Conservation (phyloP, 2,888 invertebrate species). For the Punctoribates punctum region DNA sequence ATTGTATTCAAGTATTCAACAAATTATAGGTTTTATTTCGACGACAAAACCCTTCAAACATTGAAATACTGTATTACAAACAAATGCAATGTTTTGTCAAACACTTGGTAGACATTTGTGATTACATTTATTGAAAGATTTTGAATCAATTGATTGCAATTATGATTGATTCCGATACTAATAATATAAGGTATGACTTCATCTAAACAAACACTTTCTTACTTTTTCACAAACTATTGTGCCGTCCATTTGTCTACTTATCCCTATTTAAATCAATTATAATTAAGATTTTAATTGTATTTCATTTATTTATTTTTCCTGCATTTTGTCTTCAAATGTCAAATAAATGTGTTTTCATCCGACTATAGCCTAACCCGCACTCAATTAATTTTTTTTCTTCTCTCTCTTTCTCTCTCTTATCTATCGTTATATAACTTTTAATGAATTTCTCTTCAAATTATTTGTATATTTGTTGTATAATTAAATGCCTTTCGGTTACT, state of each 20-base stretch:
- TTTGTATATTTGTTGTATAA: too few relatives aligned
- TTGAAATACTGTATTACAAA: background rate
- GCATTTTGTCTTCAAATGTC: constrained; percentile 15
- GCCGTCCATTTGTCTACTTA: background rate
- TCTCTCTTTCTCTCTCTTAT: background rate
- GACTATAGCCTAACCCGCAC: background rate
- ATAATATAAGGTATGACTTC: constrained; percentile 24
- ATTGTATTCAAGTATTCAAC: constrained; percentile 16
- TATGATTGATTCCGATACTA: constrained; percentile 32
- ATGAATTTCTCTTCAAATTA: too few relatives aligned
- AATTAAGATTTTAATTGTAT: background rate
- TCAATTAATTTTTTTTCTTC: background rate
- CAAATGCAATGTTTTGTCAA: background rate
- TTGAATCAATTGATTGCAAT: background rate
- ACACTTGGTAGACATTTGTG: background rate
- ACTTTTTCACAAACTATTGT: constrained; percentile 5
- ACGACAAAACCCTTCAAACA: background rate
- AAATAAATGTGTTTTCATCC: background rate
- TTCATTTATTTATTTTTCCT: constrained; percentile 12
- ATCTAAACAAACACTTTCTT: background rate
- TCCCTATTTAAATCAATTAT: background rate
- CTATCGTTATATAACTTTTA: too few relatives aligned
- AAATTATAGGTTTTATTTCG: constrained; percentile 5
- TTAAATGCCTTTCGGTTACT: background rate
- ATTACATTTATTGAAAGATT: background rate